Evolutionary conservation across 2,797 vertebrate species (phyloP), one percentile per base, ranked within the genome.

Genomic region (Sebastes nivosus): DNA sequence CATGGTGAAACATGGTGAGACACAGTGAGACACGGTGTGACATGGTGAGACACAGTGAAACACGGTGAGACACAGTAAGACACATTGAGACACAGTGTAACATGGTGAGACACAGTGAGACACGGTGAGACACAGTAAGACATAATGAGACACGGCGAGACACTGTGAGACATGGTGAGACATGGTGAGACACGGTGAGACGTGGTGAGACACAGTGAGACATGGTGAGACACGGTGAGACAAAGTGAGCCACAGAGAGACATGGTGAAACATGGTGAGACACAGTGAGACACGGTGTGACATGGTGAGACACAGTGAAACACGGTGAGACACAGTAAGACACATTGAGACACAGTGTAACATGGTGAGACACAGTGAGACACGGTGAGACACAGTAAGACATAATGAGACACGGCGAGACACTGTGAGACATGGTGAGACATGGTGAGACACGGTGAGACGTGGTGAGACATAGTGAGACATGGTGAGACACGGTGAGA

Each of bases 301-400:
- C 34, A 5, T 1, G 0, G 11, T 5, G 0, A 36, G 34, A 36
- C 10, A 11, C 0, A 2, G 0, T 34, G 32, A 10, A 9, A 34
- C 9, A 34, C 1, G 32, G 8, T 3, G 8, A 32, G 30, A n/a
- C n/a, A n/a, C n/a, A n/a, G n/a, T n/a, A n/a, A n/a, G n/a, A n/a
- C n/a, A n/a, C n/a, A n/a, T n/a, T n/a, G n/a, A n/a, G n/a, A n/a
- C n/a, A n/a, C n/a, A n/a, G n/a, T n/a, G n/a, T n/a, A n/a, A 32
- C 30, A 0, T 3, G 0, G 10, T 4, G 34, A 36, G 34, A 36
- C 34, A 36, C 1, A 0, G 10, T 1, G 34, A 36, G 34, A 36
- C 34, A 4, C 0, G 0, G 32, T 0, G 32, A 34, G 32, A 34
- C 32, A 34, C 32, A 1, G 9, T 34, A 10, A 34, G 32, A 34